Conservation (phyloP, 1,140 invertebrate genomes). For the Gyrodactylus bullatarudis region DNA sequence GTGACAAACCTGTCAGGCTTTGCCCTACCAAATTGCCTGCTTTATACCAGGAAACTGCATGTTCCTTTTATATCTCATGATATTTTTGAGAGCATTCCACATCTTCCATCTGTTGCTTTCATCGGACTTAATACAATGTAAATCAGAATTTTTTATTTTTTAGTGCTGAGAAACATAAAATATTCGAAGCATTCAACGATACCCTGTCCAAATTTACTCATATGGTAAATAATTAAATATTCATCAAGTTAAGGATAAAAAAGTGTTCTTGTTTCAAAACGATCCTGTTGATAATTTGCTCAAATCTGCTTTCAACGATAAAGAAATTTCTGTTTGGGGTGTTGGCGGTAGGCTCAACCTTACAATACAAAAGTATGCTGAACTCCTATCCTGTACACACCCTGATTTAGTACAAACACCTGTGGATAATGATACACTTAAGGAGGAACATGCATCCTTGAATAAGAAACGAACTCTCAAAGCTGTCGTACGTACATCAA, state of each 20-base stretch:
- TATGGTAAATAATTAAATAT: too few relatives aligned
- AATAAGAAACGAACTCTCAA: not conserved
- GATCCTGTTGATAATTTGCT: not conserved
- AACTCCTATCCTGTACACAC: not conserved
- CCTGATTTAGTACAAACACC: not conserved
- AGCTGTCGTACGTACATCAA: not conserved
- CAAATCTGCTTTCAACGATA: not conserved
- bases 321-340: not conserved
- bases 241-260: too few relatives aligned
- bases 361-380: not conserved
- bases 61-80: not conserved
- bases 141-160: not conserved
- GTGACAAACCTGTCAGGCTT: not conserved
- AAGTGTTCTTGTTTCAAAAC: not conserved
- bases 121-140: not conserved
- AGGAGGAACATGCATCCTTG: not conserved
- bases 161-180: not conserved
- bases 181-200: not conserved
- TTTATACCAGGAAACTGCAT: not conserved
- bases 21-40: not conserved
- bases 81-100: not conserved
- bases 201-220: not conserved
- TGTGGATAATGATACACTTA: not conserved
- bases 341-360: not conserved
- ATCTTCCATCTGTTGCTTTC: not conserved